Conservation (phyloP, 2,113 vertebrate genomes). For the Xiphophorus couchianus region DNA sequence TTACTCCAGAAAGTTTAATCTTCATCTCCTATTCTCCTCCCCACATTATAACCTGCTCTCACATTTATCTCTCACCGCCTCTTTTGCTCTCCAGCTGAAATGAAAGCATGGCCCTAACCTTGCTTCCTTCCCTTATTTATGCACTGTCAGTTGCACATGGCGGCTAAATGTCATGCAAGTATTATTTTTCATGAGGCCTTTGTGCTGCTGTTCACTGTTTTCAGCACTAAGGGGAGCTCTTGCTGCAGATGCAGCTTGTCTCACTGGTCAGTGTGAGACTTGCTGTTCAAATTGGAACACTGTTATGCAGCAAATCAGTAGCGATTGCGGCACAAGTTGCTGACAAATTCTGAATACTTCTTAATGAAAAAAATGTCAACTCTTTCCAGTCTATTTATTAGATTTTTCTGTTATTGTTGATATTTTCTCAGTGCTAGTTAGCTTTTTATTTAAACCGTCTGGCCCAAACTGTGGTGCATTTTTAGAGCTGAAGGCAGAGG, state of each 20-base stretch:
- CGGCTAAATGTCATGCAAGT: conserved; percentile 70
- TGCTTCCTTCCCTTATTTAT: conserved; percentile 75
- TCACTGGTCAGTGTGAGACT: conserved; percentile 16
- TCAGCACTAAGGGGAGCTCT: conserved; percentile 72
- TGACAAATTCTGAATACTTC: conserved; percentile 17
- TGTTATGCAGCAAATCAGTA: conserved; percentile 4
- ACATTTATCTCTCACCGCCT: conserved; percentile 61
- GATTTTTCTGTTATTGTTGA: not conserved
- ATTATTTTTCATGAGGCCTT: conserved; percentile 62
- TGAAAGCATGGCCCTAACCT: conserved; percentile 69
- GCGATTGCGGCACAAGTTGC: not conserved
- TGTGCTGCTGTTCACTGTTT: conserved; percentile 48
- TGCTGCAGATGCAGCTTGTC: conserved; percentile 46
- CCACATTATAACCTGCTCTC: conserved; percentile 28
- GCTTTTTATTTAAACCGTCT: not conserved
- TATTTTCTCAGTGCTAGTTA: not conserved
- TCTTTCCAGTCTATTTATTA: not conserved
- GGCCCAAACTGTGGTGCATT: conserved; percentile 11
- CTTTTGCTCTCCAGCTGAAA: conserved; percentile 63
- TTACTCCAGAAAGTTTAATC: conserved; percentile 21
- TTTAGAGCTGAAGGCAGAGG: conserved; percentile 93
- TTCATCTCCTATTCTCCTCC: conserved; percentile 31
- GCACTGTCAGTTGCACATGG: conserved; percentile 66
- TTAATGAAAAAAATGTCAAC: not conserved
- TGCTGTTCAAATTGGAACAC: conserved; percentile 9